These are phyloP conservation scores for Coenobita brevimanus DNA, from an alignment of 1,140 invertebrate genomes.

Conservation along the genomic window DNA sequence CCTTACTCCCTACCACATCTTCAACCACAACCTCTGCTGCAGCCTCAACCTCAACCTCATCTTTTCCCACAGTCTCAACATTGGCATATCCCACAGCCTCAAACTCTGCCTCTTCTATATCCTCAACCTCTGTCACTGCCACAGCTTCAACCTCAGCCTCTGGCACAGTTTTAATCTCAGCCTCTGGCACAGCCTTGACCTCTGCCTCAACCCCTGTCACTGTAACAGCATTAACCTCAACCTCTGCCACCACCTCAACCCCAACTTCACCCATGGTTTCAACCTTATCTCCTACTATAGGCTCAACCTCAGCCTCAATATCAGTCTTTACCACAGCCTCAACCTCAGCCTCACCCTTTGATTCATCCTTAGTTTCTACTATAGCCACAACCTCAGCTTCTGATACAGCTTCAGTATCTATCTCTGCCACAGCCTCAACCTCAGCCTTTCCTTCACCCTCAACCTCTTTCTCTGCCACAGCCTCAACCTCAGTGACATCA, in stretches of 20 bases:
- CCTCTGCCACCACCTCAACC: neutral
- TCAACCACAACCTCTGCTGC: neutral
- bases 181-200: neutral
- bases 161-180: neutral
- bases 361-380: neutral
- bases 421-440: neutral
- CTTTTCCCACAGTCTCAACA: neutral
- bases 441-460: neutral
- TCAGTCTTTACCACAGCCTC: neutral
- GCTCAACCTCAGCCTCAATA: neutral
- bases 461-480: neutral
- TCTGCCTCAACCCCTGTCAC: neutral
- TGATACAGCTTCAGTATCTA: neutral
- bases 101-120: neutral
- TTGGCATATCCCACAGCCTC: neutral
- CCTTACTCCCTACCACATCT: neutral
- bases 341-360: neutral
- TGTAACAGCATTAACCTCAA: neutral
- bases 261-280: neutral
- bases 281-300: neutral
- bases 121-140: neutral
- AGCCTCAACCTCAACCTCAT: conserved; percentile 17
- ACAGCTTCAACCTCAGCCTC: neutral
- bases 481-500: neutral
- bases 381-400: neutral